Evolutionary conservation across 2,888 invertebrate species (phyloP).

Genomic region (Pseudoips prasinana): DNA sequence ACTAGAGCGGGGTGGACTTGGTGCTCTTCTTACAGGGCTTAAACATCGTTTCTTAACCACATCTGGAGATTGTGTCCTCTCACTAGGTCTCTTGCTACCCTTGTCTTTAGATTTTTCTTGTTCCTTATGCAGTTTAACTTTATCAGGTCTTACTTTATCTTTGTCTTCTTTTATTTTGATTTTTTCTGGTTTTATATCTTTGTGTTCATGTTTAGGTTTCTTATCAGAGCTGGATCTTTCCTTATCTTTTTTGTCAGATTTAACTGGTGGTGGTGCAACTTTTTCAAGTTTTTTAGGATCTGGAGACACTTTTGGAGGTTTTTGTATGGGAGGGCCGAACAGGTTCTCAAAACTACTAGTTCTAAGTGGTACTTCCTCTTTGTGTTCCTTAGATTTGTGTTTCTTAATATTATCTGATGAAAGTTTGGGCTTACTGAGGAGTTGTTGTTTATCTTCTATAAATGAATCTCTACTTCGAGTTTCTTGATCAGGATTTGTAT

Average conservation of each 20-base stretch:
- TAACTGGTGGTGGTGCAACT: constrained; percentile 48
- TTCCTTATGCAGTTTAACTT: constrained; percentile 80
- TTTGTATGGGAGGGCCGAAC: constrained; percentile 92
- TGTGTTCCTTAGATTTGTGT: constrained; percentile 81
- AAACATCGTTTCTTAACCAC: constrained; percentile 60
- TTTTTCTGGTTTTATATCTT: constrained; percentile 71
- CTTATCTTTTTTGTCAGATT: constrained; percentile 82
- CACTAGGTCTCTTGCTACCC: constrained; percentile 72
- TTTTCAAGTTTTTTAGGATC: constrained; percentile 82
- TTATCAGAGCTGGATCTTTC: constrained; percentile 72
- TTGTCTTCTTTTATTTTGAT: constrained; percentile 72
- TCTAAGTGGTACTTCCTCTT: constrained; percentile 80
- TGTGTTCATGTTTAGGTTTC: constrained; percentile 74
- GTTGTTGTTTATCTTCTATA: constrained; percentile 81
- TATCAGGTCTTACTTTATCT: constrained; percentile 72
- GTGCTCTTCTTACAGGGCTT: constrained; percentile 58
- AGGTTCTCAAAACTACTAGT: constrained; percentile 88
- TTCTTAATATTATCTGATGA: constrained; percentile 82
- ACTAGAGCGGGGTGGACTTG: constrained; percentile 64
- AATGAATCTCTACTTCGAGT: constrained; percentile 81
- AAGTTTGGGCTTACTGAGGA: constrained; percentile 87
- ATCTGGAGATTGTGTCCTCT: constrained; percentile 67
- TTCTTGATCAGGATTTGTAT: constrained; percentile 77
- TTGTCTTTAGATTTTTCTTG: constrained; percentile 80
- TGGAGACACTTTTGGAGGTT: constrained; percentile 86